Conservation (phyloP, 2,797 vertebrate species). For the Channa striata region DNA sequence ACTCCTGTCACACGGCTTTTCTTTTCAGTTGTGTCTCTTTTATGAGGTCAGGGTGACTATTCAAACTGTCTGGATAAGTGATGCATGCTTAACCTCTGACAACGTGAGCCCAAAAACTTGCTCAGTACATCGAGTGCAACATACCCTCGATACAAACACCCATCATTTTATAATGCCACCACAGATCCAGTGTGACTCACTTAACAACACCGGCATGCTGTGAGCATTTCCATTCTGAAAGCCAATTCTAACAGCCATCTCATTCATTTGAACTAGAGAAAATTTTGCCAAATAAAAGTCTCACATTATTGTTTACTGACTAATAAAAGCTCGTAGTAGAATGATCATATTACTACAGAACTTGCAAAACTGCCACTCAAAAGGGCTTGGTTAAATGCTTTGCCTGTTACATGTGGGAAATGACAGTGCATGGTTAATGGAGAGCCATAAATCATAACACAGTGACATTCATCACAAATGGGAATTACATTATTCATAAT, state of each 20-base stretch:
- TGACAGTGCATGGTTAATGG: slow-evolving; percentile 27
- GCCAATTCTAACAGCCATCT: slow-evolving; percentile 47
- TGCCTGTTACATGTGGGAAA: slow-evolving; percentile 10
- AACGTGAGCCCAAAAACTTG: slow-evolving; percentile 54
- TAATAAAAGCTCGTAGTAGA: slow-evolving; percentile 56
- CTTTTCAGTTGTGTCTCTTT: slow-evolving; percentile 43
- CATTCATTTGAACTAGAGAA: slow-evolving; percentile 49
- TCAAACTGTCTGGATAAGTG: slow-evolving; percentile 51
- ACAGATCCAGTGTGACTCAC: slow-evolving; percentile 41
- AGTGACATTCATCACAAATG: slow-evolving; percentile 10
- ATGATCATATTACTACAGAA: slow-evolving; percentile 65
- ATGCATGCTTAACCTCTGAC: slow-evolving; percentile 64
- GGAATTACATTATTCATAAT: not conserved
- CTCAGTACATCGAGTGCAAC: slow-evolving; percentile 23
- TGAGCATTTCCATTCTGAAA: slow-evolving; percentile 35
- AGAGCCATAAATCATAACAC: slow-evolving; percentile 35
- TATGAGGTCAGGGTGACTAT: slow-evolving; percentile 55
- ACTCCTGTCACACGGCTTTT: slow-evolving; percentile 42
- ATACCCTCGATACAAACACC: slow-evolving; percentile 29
- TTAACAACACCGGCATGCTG: slow-evolving; percentile 30
- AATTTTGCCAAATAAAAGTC: slow-evolving; percentile 73
- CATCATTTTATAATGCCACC: slow-evolving; percentile 68
- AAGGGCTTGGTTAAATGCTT: slow-evolving; percentile 21
- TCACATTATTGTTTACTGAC: slow-evolving; percentile 69
- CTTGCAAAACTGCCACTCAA: slow-evolving; percentile 56